Percentiles rank a stretch among this genome's conserved stretches.
Conservation (phyloP, 1,140 invertebrate genomes). For the Gonioctena quinquepunctata region DNA sequence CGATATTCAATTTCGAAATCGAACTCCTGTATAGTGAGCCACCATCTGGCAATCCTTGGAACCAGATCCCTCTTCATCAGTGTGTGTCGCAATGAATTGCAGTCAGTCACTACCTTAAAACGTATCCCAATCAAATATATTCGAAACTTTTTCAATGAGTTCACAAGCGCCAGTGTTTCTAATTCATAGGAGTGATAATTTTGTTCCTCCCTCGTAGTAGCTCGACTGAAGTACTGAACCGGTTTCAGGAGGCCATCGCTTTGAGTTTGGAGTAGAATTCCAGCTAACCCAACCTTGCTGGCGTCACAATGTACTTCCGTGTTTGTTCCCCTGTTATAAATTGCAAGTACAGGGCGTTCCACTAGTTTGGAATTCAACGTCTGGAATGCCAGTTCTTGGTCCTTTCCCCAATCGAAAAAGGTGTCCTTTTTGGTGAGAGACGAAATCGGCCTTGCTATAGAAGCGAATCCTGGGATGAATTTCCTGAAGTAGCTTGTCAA, state of each 20-base stretch:
- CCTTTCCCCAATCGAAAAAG: constrained; percentile 21
- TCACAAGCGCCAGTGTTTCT: constrained; percentile 43
- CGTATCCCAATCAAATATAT: constrained; percentile 58
- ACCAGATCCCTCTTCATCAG: constrained; percentile 43
- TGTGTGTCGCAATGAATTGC: constrained; percentile 45
- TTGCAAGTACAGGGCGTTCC: constrained; percentile 3
- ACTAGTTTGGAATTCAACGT: constrained; percentile 7
- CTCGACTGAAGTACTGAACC: constrained; percentile 45
- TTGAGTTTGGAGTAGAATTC: constrained; percentile 31
- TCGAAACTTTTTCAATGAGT: constrained; percentile 37
- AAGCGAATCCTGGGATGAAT: constrained; percentile 37
- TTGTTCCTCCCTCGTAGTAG: constrained; percentile 36
- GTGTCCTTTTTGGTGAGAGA: constrained; percentile 24
- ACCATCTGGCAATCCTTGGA: constrained; percentile 49
- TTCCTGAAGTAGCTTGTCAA: constrained; percentile 47
- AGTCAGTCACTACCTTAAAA: constrained; percentile 57
- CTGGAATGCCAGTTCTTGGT: constrained; percentile 26
- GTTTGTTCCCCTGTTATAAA: constrained; percentile 1
- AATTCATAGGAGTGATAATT: constrained; percentile 46
- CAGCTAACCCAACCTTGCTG: constrained; percentile 31
- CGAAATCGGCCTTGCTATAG: constrained; percentile 29
- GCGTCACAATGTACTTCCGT: constrained; percentile 20
- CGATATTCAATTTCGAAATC: constrained; percentile 51
- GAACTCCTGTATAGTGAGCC: constrained; percentile 47
- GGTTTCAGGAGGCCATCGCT: constrained; percentile 23